Evolutionary conservation across 2,888 invertebrate genomes (phyloP), one percentile per base, ranked within the genome.

Genomic region (Tanypteryx hageni): DNA sequence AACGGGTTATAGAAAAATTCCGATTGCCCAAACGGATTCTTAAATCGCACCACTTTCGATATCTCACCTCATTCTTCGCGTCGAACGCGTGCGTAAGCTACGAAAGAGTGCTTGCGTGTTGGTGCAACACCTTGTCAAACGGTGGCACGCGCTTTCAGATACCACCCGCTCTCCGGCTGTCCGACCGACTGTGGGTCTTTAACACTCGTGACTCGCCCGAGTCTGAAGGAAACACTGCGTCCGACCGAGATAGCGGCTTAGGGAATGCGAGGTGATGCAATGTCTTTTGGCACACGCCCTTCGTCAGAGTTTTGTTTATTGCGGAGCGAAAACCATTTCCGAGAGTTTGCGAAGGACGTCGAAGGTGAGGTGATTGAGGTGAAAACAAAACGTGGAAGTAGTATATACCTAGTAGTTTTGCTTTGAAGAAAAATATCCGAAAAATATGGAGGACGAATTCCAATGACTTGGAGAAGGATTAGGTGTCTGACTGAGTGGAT

Each of bases 301-400:
- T 89, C 76, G 76, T 56, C 89, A 64, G 61, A 64, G 44, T 27
- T 56, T 59, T 58, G 68, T 68, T 68, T 64, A 64, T 68, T 44
- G 89, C 89, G n/a, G n/a, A 64, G 44, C 56, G 83, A 10, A 44
- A 44, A 14, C 44, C 56, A 83, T 83, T 83, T 83, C 83, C 89
- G 64, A 89, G 64, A 64, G 89, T 64, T 64, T 89, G 27, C 89
- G 89, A 89, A 89, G 89, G 89, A 64, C 89, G 89, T 31, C 31
- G 64, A 18, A 68, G 89, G n/a, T 13, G 27, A 59, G 27, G 22
- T 61, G 64, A 89, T 68, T 14, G n/a, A 83, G n/a, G 57, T 27
- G 44, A 82, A 82, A 83, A 83, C 18, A 57, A 83, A 83, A 83
- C 56, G 61, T 56, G 57, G 86, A 58, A 68, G 76, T 22, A n/a